Evolutionary conservation across 1,140 invertebrate genomes (phyloP), one percentile per base, ranked within the genome.

Genomic region (Cylas formicarius): DNA sequence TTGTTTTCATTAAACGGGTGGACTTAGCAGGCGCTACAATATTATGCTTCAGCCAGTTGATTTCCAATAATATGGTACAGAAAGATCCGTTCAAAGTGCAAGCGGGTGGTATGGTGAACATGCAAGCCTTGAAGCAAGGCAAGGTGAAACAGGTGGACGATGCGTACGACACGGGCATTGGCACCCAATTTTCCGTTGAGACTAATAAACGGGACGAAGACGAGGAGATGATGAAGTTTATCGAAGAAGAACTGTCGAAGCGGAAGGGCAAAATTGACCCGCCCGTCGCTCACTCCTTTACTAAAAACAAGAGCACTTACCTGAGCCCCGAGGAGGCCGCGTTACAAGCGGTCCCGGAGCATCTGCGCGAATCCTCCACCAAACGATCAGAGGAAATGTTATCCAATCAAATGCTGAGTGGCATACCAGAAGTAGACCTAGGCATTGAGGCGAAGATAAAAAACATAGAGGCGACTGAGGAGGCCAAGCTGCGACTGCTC

Each of bases 351-450:
- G 74, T 92, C 13, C 93, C 93, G 9, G 86, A 91, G 60, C 85
- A 96, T 68, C 71, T 97, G 32, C 71, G 81, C 57, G 78, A 81
- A 52, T 86, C 84, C 10, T 84, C 85, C 7, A 75, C 81, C 2
- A 87, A 90, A 47, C 75, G 76, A 58, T 93, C 87, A 11, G 95
- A 99, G 69, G 97, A 99, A 72, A 97, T 99, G 90, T 80, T 99
- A 52, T 98, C 94, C 4, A 97, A 97, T 76, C 96, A 99, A 75
- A 99, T 99, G 96, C 72, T 99, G 2, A 96, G 90, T 63, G 97
- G 97, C 39, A 99, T 99, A 51, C 97, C 97, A n/a, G 97, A 99
- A 76, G 89, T 99, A 2, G 96, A 99, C 73, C 74, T 99, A 27
- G 97, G 97, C 23, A 96, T 99, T 55, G 92, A 98, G 60, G 92